phyloP scores from a whole-genome alignment of 2,797 vertebrate genomes.

The Podarcis lilfordi region DNA sequence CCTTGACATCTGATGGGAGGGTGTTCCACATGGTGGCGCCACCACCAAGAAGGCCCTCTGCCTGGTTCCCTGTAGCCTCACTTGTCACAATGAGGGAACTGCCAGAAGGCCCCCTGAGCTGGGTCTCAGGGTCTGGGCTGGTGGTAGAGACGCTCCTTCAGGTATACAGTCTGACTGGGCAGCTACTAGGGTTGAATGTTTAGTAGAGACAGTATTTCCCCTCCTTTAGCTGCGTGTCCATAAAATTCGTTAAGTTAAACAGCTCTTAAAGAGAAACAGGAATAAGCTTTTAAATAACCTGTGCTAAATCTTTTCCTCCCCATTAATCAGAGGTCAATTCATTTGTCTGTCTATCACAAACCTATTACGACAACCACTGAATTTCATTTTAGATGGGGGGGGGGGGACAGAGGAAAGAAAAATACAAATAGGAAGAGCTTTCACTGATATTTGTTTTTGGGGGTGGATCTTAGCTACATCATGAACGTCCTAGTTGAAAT shows the following conservation, averaged over 20 bases:
- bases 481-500: background rate
- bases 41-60: no score
- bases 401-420: no score
- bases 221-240: background rate
- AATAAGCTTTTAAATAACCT: background rate
- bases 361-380: background rate
- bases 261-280: background rate
- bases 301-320: background rate
- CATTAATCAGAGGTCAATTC: background rate
- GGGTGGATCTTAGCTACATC: background rate
- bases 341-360: background rate
- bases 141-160: no score
- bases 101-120: no score
- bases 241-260: background rate
- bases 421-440: background rate
- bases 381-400: background rate
- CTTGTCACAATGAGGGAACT: no score
- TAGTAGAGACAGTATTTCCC: background rate
- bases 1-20: no score
- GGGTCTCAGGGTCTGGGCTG: no score
- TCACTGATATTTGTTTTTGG: background rate
- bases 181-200: constrained; percentile 1
- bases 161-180: background rate
- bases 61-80: no score
- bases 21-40: no score